Percentiles rank a stretch among this genome's conserved stretches.
These are phyloP conservation scores for Heterohyrax brucei DNA, from an alignment of 2,797 vertebrate species.

Conservation along the genomic window DNA sequence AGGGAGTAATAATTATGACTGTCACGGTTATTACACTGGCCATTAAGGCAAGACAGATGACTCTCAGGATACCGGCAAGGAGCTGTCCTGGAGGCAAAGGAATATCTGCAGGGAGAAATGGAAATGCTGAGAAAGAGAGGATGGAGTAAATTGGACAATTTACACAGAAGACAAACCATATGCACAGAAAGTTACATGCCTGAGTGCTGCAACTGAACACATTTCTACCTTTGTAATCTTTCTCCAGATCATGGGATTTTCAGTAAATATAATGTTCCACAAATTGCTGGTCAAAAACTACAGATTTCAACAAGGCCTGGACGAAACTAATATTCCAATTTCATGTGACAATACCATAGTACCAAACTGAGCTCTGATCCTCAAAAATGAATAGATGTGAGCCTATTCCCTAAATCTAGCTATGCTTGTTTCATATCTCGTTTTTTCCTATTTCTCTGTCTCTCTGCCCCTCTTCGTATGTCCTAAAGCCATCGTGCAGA, in stretches of 20 bases:
- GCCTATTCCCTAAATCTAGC: neutral
- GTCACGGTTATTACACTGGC: neutral
- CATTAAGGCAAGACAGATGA: neutral
- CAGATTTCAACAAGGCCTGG: neutral
- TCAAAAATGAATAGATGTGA: neutral
- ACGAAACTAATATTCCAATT: neutral
- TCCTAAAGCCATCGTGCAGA: too few species aligned
- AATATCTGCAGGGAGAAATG: neutral
- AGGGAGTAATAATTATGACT: neutral
- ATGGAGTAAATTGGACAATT: neutral
- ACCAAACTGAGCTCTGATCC: neutral
- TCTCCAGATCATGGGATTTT: neutral
- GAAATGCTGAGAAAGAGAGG: neutral
- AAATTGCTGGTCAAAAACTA: neutral
- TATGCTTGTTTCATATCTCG: neutral
- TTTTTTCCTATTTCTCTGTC: neutral
- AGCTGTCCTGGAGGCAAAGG: slow-evolving; percentile 14
- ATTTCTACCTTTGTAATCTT: neutral
- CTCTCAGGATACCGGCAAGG: slow-evolving; percentile 46
- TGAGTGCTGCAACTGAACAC: neutral
- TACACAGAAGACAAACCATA: neutral
- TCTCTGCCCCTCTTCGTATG: accelerated
- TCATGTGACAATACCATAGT: neutral
- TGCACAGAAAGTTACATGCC: neutral
- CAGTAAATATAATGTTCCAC: neutral